Evolutionary conservation across 2,888 invertebrate species (phyloP).

Genomic region (Eumerus sabulonum): DNA sequence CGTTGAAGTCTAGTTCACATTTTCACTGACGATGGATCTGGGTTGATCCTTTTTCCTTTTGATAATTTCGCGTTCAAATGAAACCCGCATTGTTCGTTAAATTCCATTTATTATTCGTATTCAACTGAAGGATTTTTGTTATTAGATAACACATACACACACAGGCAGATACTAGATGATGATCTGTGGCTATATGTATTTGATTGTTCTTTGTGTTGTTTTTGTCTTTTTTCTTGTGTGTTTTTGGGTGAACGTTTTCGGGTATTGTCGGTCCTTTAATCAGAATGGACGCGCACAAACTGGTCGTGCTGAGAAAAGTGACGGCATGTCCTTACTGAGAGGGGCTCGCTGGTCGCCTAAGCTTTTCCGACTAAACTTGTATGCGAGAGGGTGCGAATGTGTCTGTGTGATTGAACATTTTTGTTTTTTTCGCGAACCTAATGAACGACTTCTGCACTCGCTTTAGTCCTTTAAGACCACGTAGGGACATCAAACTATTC

Average conservation of each 20-base stretch:
- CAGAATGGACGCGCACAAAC: conserved; percentile 72
- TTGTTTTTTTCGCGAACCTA: conserved; percentile 51
- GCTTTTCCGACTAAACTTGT: conserved; percentile 25
- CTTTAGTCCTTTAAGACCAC: neutral
- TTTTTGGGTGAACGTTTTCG: conserved; percentile 28
- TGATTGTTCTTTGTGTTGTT: no score
- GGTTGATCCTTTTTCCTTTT: conserved; percentile 11
- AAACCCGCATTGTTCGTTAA: conserved; percentile 37
- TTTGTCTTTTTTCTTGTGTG: no score
- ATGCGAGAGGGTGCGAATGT: conserved; percentile 5
- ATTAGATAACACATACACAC: conserved; percentile 66
- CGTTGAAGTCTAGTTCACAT: conserved; percentile 10
- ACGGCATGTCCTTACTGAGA: conserved; percentile 63
- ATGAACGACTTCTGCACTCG: conserved; percentile 36
- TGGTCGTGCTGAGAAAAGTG: conserved; percentile 67
- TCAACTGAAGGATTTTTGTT: conserved; percentile 39
- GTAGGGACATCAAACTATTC: no score
- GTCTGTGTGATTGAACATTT: conserved; percentile 7
- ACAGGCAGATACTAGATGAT: conserved; percentile 19
- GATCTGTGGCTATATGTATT: no score
- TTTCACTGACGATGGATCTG: conserved; percentile 18
- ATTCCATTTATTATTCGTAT: conserved; percentile 2
- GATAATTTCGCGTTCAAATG: neutral
- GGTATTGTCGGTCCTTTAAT: conserved; percentile 70
- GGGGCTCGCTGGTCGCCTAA: conserved; percentile 22